Evolutionary conservation across 2,113 vertebrate species (phyloP).

Genomic region (Raja brachyura): DNA sequence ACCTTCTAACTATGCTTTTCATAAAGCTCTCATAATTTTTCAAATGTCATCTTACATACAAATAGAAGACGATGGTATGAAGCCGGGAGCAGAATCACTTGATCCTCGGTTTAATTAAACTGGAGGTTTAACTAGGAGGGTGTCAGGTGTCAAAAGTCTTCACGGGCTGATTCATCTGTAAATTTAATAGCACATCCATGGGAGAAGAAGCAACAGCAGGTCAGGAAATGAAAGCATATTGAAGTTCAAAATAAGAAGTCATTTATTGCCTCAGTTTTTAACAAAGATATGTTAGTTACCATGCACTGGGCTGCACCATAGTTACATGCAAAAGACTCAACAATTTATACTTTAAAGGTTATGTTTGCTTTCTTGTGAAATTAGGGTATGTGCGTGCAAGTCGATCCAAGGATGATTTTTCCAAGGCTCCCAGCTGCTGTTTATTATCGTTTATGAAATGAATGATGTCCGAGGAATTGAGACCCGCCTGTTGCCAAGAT

Average conservation of each 20-base stretch:
- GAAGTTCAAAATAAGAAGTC: slow-evolving; percentile 23
- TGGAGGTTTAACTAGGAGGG: not conserved
- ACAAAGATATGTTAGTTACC: not conserved
- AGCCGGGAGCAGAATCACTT: slow-evolving; percentile 18
- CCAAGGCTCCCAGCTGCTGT: slow-evolving; percentile 23
- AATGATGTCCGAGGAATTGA: slow-evolving; percentile 16
- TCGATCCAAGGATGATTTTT: not conserved
- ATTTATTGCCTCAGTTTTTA: slow-evolving; percentile 13
- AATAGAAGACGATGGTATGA: slow-evolving; percentile 13
- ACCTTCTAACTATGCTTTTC: no score
- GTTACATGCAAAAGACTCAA: not conserved
- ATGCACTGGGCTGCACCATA: not conserved
- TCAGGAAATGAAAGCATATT: slow-evolving; percentile 27
- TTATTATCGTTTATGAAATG: slow-evolving; percentile 10
- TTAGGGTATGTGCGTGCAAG: not conserved
- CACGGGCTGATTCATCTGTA: slow-evolving; percentile 19
- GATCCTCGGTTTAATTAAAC: slow-evolving; percentile 15
- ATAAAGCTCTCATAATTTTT: not conserved
- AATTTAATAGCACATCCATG: slow-evolving; percentile 17
- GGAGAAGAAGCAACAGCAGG: not conserved
- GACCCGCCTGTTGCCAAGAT: slow-evolving; percentile 7
- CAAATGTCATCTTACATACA: not conserved
- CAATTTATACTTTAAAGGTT: slow-evolving; percentile 34
- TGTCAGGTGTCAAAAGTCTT: slow-evolving; percentile 32
- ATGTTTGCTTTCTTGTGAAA: slow-evolving; percentile 26